Evolutionary conservation across 2,113 vertebrate genomes (phyloP), one percentile per base, ranked within the genome.

Genomic region (Gopherus evgoodei): DNA sequence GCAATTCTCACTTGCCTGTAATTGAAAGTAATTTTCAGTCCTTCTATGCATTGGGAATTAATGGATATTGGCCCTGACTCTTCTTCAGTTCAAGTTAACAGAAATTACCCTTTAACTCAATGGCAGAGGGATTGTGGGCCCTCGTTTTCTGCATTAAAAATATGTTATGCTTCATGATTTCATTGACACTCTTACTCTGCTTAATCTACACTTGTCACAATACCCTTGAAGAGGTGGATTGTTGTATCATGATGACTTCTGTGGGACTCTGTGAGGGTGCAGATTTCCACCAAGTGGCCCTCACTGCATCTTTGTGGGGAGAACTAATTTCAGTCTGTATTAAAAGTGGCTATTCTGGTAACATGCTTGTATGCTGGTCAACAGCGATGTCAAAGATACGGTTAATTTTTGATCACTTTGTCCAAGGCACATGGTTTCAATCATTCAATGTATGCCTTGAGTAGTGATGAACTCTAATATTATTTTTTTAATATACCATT

Each of bases 401-500:
- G 88, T 93, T 97, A 97, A 95, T 94, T 97, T 97, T 93, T 92
- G 89, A 87, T 96, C 78, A 90, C 38, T 84, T 44, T 96, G 65
- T 94, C 52, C 47, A 69, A 96, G 95, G 91, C 91, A 90, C 83
- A 87, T 91, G 1, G 3, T 86, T 96, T 95, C 93, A 95, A 93
- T 93, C 53, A 54, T 54, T 54, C 53, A 54, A 1, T 22, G 89
- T 92, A 93, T 94, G 95, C 79, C 96, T 97, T 96, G 93, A 95
- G 87, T 76, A 90, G 84, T 85, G 93, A 95, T 94, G 86, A 88
- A 94, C 92, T 96, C 82, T 53, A 86, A 59, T 91, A 89, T 96
- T 95, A 96, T 95, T 62, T 94, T 29, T 97, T 97, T 97, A 97
- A 97, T 94, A 95, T 90, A 80, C 93, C 94, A 94, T 97, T 97